Percentiles rank a stretch among this genome's conserved stretches.
phyloP scores from a whole-genome alignment of 2,888 invertebrate species.

The Netelia virgata region DNA sequence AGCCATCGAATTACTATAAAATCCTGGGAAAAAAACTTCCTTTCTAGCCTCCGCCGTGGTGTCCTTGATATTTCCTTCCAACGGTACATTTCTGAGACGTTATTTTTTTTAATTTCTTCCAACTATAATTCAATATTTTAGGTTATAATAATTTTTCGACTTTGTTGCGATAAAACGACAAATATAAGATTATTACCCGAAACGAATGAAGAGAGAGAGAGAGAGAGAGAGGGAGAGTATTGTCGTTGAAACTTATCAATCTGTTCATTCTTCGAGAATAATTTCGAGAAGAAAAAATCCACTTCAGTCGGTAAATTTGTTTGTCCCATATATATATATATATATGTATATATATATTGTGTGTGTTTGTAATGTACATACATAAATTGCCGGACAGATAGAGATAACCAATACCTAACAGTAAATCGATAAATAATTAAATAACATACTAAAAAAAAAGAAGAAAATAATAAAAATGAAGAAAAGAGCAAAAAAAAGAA shows the following conservation, averaged over 20 bases:
- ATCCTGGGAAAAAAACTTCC: too few species aligned
- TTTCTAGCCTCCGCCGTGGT: too few species aligned
- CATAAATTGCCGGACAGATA: conserved; percentile 71
- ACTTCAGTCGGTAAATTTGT: not conserved
- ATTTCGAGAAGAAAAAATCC: not conserved
- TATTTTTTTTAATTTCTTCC: too few species aligned
- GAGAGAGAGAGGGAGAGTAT: too few species aligned
- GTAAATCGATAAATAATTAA: conserved; percentile 73
- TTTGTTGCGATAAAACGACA: too few species aligned
- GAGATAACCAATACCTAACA: conserved; percentile 71
- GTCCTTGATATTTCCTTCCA: too few species aligned
- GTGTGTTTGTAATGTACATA: conserved; percentile 71
- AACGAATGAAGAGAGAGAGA: not conserved
- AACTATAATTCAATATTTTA: too few species aligned
- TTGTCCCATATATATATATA: conserved; percentile 46
- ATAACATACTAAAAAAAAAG: conserved; percentile 71
- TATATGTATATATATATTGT: conserved; percentile 69
- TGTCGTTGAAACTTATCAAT: not conserved
- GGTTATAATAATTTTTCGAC: too few species aligned
- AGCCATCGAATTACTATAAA: too few species aligned
- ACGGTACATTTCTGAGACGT: too few species aligned
- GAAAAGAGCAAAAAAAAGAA: conserved; percentile 15
- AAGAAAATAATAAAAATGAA: conserved; percentile 17
- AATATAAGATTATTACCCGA: not conserved
- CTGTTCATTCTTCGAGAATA: not conserved